A percentile compares a stretch with the other conserved stretches of the same genome.
Evolutionary conservation across 2,113 vertebrate genomes (phyloP).

Genomic region (Sphaerodactylus townsendi): DNA sequence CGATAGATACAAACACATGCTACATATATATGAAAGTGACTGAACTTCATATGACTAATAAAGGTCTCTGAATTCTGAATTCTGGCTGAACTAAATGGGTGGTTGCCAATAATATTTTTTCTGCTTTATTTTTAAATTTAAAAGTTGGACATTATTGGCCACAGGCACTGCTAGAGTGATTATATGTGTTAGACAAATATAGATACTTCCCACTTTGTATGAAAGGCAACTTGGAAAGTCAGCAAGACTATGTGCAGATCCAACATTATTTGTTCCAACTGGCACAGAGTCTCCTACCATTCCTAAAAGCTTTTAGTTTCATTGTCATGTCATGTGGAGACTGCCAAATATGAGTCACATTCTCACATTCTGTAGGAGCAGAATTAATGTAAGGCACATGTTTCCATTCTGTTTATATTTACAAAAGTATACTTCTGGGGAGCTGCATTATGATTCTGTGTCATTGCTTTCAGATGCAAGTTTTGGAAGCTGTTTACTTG

Average conservation of each 20-base stretch:
- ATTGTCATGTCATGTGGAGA: slow-evolving; percentile 5
- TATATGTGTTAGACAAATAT: background rate
- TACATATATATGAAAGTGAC: background rate
- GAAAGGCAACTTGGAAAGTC: slow-evolving; percentile 28
- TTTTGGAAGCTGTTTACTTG: background rate
- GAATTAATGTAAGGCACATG: background rate
- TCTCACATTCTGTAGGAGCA: background rate
- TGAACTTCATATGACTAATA: too few relatives aligned
- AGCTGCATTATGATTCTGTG: background rate
- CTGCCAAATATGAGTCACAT: slow-evolving; percentile 23
- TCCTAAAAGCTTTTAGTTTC: slow-evolving; percentile 7
- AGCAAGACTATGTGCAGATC: background rate
- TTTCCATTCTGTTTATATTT: slow-evolving; percentile 34
- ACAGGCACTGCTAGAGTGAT: background rate
- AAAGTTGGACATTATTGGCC: background rate
- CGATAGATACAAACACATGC: too few relatives aligned
- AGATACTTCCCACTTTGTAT: background rate
- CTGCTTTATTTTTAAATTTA: slow-evolving; percentile 8
- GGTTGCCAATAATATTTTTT: background rate
- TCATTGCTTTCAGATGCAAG: slow-evolving; percentile 3
- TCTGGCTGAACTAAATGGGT: background rate
- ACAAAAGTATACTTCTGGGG: slow-evolving; percentile 5
- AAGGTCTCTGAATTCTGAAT: too few relatives aligned
- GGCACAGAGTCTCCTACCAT: slow-evolving; percentile 1
- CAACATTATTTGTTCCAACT: background rate